These are phyloP conservation scores for Anarhynchus alexandrinus DNA, from an alignment of 2,113 vertebrate genomes.

Conservation along the genomic window DNA sequence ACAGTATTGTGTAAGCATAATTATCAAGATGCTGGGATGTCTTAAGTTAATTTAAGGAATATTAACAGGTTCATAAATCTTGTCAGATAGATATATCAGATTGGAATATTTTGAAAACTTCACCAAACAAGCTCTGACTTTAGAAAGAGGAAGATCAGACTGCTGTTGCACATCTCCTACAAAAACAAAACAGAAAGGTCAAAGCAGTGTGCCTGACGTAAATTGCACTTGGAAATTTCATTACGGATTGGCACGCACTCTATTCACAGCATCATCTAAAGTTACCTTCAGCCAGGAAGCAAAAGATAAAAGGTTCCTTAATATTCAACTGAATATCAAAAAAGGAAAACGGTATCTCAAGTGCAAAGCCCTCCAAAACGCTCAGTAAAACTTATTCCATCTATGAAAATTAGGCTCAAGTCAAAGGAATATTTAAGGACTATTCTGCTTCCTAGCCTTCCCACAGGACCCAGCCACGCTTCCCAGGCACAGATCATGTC, in stretches of 20 bases:
- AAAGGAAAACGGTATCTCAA: neutral
- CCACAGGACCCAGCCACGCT: neutral
- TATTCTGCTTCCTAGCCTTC: neutral
- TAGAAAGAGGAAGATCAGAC: slow-evolving; percentile 42
- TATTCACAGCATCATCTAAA: neutral
- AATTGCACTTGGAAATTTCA: slow-evolving; percentile 49
- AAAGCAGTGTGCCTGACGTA: slow-evolving; percentile 14
- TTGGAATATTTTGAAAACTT: slow-evolving; percentile 57
- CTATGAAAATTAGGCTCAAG: slow-evolving; percentile 6
- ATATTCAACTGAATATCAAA: neutral
- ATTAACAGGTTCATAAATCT: slow-evolving; percentile 50
- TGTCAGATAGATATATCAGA: slow-evolving; percentile 58
- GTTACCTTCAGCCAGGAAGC: slow-evolving; percentile 33
- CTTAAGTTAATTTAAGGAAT: slow-evolving; percentile 54
- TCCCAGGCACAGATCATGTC: neutral
- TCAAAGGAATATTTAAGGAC: slow-evolving; percentile 12
- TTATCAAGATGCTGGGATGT: slow-evolving; percentile 48
- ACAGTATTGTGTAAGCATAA: slow-evolving; percentile 35
- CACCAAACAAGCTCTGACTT: slow-evolving; percentile 53
- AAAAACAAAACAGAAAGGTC: slow-evolving; percentile 59
- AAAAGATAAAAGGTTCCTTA: slow-evolving; percentile 11
- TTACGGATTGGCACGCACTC: neutral
- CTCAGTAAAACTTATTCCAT: neutral
- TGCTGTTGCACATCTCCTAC: neutral
- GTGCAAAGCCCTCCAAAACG: neutral